A percentile compares a stretch with the other conserved stretches of the same genome.
Evolutionary conservation across 2,888 invertebrate genomes (phyloP).

Genomic region (Lordiphosa andalusiaca): DNA sequence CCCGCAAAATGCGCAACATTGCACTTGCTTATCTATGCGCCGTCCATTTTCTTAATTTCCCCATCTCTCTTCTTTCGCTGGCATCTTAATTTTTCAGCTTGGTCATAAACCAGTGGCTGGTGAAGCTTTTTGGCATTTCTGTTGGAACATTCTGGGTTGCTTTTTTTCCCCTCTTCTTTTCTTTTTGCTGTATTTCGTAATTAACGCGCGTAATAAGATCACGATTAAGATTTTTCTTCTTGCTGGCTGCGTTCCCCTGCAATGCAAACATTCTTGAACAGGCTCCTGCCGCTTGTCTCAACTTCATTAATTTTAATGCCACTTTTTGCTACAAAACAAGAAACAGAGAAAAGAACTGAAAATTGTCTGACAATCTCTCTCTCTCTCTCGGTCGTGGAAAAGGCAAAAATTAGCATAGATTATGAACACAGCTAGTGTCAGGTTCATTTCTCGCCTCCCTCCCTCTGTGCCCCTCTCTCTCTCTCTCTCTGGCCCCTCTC

Average conservation of each 20-base stretch:
- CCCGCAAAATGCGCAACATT: constrained; percentile 48
- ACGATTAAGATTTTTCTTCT: constrained; percentile 68
- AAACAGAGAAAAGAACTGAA: constrained; percentile 31
- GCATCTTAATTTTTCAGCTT: constrained; percentile 54
- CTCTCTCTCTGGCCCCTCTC: neutral
- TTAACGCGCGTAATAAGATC: constrained; percentile 79
- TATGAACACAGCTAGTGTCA: constrained; percentile 45
- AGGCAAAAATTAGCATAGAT: constrained; percentile 63
- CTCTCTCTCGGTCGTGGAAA: constrained; percentile 33
- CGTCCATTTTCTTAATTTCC: constrained; percentile 60
- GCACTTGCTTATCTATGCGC: constrained; percentile 63
- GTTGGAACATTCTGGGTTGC: neutral
- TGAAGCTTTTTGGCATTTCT: constrained; percentile 28
- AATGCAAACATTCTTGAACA: constrained; percentile 23
- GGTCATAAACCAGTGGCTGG: constrained; percentile 37
- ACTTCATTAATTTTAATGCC: constrained; percentile 65
- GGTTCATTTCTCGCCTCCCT: constrained; percentile 14
- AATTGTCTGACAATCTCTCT: constrained; percentile 39
- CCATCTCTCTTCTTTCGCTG: constrained; percentile 23
- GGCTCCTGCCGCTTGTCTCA: constrained; percentile 29
- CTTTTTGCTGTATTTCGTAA: constrained; percentile 61
- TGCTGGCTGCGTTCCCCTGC: constrained; percentile 4
- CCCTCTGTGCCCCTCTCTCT: neutral
- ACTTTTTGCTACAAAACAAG: constrained; percentile 28
- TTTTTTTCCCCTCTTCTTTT: constrained; percentile 12